phyloP scores from a whole-genome alignment of 2,797 vertebrate species.

The Sebastes hubbsi region DNA sequence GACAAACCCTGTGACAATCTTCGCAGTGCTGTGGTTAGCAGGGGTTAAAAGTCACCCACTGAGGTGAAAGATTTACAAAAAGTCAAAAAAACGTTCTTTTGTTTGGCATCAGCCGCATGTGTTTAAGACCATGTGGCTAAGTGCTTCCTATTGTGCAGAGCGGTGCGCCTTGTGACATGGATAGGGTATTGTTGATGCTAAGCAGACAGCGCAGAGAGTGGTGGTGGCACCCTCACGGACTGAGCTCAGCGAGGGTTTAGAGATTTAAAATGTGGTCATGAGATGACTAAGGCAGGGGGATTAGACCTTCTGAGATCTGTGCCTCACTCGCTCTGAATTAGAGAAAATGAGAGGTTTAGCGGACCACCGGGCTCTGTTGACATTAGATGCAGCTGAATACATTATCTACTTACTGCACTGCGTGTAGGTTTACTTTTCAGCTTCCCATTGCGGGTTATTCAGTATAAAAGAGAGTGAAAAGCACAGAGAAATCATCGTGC shows the following conservation, averaged over 20 bases:
- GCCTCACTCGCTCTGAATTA: conserved; percentile 59
- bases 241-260: conserved; percentile 69
- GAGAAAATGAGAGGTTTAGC: conserved; percentile 67
- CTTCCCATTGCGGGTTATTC: not conserved
- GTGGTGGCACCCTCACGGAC: conserved; percentile 46
- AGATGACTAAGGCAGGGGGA: conserved; percentile 71
- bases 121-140: conserved; percentile 54
- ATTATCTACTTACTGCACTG: conserved; percentile 44
- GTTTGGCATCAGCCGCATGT: conserved; percentile 46
- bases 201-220: conserved; percentile 49
- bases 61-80: conserved; percentile 42
- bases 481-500: not conserved
- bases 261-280: conserved; percentile 75
- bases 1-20: conserved; percentile 46
- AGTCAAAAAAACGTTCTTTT: conserved; percentile 41
- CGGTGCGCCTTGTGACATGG: conserved; percentile 67
- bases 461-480: not conserved
- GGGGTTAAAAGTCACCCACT: conserved; percentile 45
- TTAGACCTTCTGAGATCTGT: conserved; percentile 70
- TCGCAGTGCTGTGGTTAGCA: conserved; percentile 25
- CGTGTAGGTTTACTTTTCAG: conserved; percentile 33
- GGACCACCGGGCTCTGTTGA: conserved; percentile 55
- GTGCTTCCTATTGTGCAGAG: conserved; percentile 57
- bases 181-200: conserved; percentile 60
- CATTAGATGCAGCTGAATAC: conserved; percentile 44